Evolutionary conservation across 2,797 vertebrate species (phyloP).

Genomic region (Phrynocephalus guinanensis): DNA sequence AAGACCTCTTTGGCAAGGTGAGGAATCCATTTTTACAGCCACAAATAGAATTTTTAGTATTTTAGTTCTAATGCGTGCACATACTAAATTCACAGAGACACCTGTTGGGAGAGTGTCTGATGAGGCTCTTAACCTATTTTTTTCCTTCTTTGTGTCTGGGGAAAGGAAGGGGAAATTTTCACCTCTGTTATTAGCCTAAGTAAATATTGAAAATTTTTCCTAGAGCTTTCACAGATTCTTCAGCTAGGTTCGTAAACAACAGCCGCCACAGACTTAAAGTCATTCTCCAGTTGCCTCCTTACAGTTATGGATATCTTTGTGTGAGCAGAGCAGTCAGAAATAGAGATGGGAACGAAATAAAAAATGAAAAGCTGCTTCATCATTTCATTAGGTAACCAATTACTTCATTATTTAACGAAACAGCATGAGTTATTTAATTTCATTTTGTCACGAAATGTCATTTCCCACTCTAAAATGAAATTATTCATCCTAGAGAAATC

Average conservation of each 20-base stretch:
- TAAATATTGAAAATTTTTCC: neutral
- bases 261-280: neutral
- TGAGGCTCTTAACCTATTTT: neutral
- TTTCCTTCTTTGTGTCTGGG: neutral
- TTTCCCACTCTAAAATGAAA: no score
- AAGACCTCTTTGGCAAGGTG: slow-evolving; percentile 21
- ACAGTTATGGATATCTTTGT: neutral
- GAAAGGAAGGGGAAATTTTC: neutral
- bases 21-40: neutral
- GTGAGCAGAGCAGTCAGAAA: neutral
- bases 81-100: neutral
- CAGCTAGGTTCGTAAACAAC: neutral
- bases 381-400: no score
- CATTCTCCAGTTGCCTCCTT: neutral
- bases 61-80: neutral
- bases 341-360: no score
- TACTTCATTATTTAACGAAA: no score
- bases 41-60: neutral
- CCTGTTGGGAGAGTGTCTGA: neutral
- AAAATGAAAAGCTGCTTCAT: no score
- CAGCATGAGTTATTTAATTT: no score
- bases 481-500: no score
- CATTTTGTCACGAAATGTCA: no score
- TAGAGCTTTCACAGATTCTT: neutral
- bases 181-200: no score